Evolutionary conservation across 35 echinoderm and acorn worm genomes (phyloP).

Genomic region (Diadema setosum): DNA sequence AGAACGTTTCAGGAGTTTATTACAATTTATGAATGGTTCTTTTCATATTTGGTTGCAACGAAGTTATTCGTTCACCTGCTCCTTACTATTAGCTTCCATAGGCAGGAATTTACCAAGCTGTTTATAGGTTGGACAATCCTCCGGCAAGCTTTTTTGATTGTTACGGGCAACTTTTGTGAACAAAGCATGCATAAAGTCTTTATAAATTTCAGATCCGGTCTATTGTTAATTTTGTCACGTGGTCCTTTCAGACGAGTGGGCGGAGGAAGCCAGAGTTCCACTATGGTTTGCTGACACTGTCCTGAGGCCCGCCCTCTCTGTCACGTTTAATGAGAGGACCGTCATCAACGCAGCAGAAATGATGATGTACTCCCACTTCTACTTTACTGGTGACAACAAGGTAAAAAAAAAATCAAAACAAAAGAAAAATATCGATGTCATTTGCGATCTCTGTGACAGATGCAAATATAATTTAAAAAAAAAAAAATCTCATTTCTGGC

Average conservation of each 20-base stretch:
- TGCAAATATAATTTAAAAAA: too few species aligned
- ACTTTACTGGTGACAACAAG: slow-evolving; percentile 27
- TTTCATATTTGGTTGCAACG: too few species aligned
- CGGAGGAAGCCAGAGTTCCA: neutral
- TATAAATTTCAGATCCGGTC: neutral
- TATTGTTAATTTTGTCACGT: neutral
- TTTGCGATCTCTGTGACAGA: too few species aligned
- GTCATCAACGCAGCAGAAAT: slow-evolving; percentile 42
- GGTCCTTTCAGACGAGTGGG: slow-evolving; percentile 39
- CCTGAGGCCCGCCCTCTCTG: slow-evolving; percentile 13
- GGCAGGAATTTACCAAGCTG: neutral
- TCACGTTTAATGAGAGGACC: slow-evolving; percentile 26
- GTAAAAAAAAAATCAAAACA: too few species aligned
- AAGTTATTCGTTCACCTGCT: too few species aligned
- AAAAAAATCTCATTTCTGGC: too few species aligned
- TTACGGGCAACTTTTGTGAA: neutral
- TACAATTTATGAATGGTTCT: too few species aligned
- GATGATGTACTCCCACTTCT: slow-evolving; percentile 35
- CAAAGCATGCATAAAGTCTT: too few species aligned
- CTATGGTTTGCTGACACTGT: slow-evolving; percentile 16
- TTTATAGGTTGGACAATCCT: neutral
- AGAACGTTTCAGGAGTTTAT: too few species aligned
- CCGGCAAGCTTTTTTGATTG: neutral
- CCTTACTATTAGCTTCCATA: too few species aligned
- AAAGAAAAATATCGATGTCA: too few species aligned